phyloP scores from a whole-genome alignment of 2,888 invertebrate species.

The Dioctria rufipes region DNA sequence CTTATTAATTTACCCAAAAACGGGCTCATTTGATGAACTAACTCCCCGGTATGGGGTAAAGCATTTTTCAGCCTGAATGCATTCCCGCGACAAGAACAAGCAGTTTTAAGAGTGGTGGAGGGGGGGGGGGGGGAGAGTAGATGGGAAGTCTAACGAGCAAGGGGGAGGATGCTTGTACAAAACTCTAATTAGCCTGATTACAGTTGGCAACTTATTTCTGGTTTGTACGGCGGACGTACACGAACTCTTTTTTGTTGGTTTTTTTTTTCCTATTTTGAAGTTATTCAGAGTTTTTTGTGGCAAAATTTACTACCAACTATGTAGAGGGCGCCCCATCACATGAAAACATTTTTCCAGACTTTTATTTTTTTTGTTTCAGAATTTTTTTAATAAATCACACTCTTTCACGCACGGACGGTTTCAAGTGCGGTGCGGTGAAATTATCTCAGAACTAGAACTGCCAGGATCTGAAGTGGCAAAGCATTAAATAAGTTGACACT shows the following conservation, averaged over 20 bases:
- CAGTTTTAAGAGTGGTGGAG: too few relatives aligned
- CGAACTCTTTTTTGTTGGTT: neutral
- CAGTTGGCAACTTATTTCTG: slow-evolving; percentile 15
- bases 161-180: slow-evolving; percentile 22
- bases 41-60: neutral
- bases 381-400: slow-evolving; percentile 33
- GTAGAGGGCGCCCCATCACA: neutral
- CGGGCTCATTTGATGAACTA: slow-evolving; percentile 23
- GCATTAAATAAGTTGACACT: slow-evolving; percentile 36
- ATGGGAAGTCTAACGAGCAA: slow-evolving; percentile 10
- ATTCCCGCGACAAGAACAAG: neutral
- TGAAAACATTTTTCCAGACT: neutral
- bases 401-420: slow-evolving; percentile 21
- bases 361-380: slow-evolving; percentile 15
- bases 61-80: neutral
- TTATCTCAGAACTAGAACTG: slow-evolving; percentile 27
- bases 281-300: neutral
- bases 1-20: slow-evolving; percentile 31
- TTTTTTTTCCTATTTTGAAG: neutral
- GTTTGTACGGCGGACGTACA: neutral
- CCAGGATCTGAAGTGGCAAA: slow-evolving; percentile 10
- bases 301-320: slow-evolving; percentile 1
- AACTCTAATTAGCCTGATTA: slow-evolving; percentile 43
- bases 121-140: neutral
- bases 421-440: neutral